Conservation (phyloP, 2,888 invertebrate species). For the Mechanitis messenoides region DNA sequence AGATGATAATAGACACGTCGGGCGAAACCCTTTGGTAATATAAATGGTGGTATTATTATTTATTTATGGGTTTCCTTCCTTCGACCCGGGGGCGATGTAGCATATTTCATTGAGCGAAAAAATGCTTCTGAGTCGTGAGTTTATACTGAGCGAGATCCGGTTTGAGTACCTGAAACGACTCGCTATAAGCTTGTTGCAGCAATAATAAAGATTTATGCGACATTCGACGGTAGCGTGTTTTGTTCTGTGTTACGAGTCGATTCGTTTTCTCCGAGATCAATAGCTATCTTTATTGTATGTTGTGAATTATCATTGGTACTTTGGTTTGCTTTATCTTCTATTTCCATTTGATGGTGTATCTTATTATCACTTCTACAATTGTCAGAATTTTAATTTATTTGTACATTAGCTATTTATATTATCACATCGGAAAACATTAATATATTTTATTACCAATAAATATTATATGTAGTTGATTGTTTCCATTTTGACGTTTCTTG, state of each 20-base stretch:
- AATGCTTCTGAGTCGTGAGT: slow-evolving; percentile 73
- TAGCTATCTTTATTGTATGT: slow-evolving; percentile 70
- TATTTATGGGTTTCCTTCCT: slow-evolving; percentile 76
- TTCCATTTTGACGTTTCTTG: slow-evolving; percentile 36
- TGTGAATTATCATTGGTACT: slow-evolving; percentile 66
- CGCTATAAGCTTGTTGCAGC: slow-evolving; percentile 74
- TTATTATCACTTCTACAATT: slow-evolving; percentile 66
- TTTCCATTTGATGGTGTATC: slow-evolving; percentile 54
- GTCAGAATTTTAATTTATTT: slow-evolving; percentile 38
- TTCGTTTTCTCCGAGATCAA: slow-evolving; percentile 74
- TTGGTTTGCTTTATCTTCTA: slow-evolving; percentile 60
- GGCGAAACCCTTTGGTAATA: slow-evolving; percentile 75
- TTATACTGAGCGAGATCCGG: slow-evolving; percentile 67
- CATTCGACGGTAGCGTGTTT: slow-evolving; percentile 75
- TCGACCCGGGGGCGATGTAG: slow-evolving; percentile 66
- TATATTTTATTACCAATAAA: slow-evolving; percentile 24
- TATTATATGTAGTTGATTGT: slow-evolving; percentile 26
- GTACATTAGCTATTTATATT: slow-evolving; percentile 14
- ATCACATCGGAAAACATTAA: slow-evolving; percentile 18
- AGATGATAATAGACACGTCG: slow-evolving; percentile 77
- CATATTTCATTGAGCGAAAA: slow-evolving; percentile 75
- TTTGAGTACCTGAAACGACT: slow-evolving; percentile 72
- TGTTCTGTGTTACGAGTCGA: slow-evolving; percentile 73
- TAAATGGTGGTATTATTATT: slow-evolving; percentile 77
- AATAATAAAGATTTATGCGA: slow-evolving; percentile 77